Evolutionary conservation across 2,113 vertebrate species (phyloP).

Genomic region (Microcebus tavaratra): DNA sequence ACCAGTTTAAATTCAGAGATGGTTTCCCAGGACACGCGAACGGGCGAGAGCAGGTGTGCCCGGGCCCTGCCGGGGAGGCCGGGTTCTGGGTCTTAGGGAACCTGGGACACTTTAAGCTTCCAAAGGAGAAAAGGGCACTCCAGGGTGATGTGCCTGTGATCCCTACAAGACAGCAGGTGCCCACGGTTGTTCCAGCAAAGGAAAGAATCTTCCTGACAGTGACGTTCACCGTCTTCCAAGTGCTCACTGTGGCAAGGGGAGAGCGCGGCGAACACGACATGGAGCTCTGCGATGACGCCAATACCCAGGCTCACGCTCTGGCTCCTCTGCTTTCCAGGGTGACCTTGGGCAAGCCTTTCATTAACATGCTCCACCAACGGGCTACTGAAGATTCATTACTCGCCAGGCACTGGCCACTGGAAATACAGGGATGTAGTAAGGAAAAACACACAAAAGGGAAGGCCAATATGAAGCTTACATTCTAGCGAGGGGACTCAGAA

Average conservation of each 20-base stretch:
- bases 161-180: neutral
- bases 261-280: fast-evolving
- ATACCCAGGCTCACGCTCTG: neutral
- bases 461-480: neutral
- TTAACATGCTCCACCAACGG: neutral
- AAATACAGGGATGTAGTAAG: neutral
- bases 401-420: neutral
- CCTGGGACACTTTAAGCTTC: neutral
- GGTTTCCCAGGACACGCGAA: neutral
- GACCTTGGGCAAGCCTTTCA: neutral
- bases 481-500: neutral
- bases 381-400: neutral
- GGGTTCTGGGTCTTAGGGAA: neutral
- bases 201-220: neutral
- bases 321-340: neutral
- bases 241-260: fast-evolving
- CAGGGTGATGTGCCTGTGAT: neutral
- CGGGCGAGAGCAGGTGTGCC: neutral
- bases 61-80: neutral
- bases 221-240: too few relatives aligned
- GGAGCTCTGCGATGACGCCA: neutral
- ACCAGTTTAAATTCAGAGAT: neutral
- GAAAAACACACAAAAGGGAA: neutral
- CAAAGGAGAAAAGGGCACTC: neutral
- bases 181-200: neutral